Base-by-base conservation (phyloP, 1,140 invertebrate species). In the Tyrophagus putrescentiae region DNA sequence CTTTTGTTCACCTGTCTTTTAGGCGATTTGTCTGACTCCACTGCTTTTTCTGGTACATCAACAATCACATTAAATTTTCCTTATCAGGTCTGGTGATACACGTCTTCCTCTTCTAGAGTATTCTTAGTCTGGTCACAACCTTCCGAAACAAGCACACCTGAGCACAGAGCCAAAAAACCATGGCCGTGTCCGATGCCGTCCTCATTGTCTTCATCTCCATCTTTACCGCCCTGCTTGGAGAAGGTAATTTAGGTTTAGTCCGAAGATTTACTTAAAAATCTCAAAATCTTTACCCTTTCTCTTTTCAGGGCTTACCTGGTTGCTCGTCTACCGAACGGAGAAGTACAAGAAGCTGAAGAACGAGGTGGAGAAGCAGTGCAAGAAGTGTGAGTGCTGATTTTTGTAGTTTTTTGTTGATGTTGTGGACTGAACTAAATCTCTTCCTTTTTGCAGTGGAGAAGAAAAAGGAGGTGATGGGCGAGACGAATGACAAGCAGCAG, bases 271-370 rank as follows among this genome's bases (percentile, higher is more conserved):
- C 39, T 56, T 27, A 27, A 18, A 60, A 58, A 42, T 3, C 7
- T 32, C 28, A n/a, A 18, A n/a, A n/a, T n/a, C n/a, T n/a, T 31
- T 56, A 36, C 4, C 16, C 18, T 58, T 53, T 27, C n/a, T 32
- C 18, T 60, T 5, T 27, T 25, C 65, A 91, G 89, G 90, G 33
- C 78, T 98, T 57, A 98, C 95, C 66, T 99, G 93, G 92, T 72
- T 98, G 11, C 80, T 98, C 71, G 94, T 99, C 0, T 99, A 99
- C 71, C 79, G 95, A n/a, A 98, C 92, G 36, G 93, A 97, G 73
- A 95, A 97, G 74, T 98, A 97, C 73, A 87, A 96, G 74, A 93
- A 93, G 73, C 73, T 97, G 25, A 95, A 94, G 75, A 78, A 84
- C 25, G 90, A 94, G 75, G 88, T 96, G 1, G 91, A 96, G 73